phyloP scores from a whole-genome alignment of 1,140 invertebrate genomes.

The Acyrthosiphon pisum region DNA sequence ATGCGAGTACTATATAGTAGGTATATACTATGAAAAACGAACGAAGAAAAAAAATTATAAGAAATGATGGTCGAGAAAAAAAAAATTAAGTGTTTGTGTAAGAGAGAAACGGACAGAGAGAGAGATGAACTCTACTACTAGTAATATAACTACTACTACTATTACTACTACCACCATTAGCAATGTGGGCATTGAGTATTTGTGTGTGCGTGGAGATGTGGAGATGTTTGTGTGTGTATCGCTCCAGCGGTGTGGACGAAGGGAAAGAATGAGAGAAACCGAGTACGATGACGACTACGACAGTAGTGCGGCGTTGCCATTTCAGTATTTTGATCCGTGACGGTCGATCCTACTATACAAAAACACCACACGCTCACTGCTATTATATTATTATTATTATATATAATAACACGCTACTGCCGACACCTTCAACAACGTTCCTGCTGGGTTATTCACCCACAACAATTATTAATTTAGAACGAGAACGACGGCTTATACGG shows the following conservation, averaged over 20 bases:
- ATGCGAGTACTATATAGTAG: neutral
- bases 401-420: conserved; percentile 17
- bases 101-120: neutral
- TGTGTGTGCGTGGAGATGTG: neutral
- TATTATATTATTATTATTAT: conserved; percentile 34
- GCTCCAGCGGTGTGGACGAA: conserved; percentile 52
- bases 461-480: conserved; percentile 56
- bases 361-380: conserved; percentile 1
- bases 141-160: neutral
- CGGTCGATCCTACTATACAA: conserved; percentile 46
- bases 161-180: neutral
- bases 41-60: neutral
- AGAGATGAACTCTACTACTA: conserved; percentile 42
- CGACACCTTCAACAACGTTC: conserved; percentile 54
- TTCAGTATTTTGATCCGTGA: conserved; percentile 55
- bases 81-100: neutral
- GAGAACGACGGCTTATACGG: conserved; percentile 20
- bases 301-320: conserved; percentile 50
- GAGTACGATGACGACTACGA: neutral
- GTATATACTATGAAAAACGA: neutral
- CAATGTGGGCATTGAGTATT: conserved; percentile 34
- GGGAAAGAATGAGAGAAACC: conserved; percentile 53
- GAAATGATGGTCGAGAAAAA: neutral
- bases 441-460: conserved; percentile 55
- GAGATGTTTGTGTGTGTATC: neutral